A percentile compares a stretch with the other conserved stretches of the same genome.
These are phyloP conservation scores for Ormyrus thymus DNA, from an alignment of 2,888 invertebrate genomes.

Conservation along the genomic window DNA sequence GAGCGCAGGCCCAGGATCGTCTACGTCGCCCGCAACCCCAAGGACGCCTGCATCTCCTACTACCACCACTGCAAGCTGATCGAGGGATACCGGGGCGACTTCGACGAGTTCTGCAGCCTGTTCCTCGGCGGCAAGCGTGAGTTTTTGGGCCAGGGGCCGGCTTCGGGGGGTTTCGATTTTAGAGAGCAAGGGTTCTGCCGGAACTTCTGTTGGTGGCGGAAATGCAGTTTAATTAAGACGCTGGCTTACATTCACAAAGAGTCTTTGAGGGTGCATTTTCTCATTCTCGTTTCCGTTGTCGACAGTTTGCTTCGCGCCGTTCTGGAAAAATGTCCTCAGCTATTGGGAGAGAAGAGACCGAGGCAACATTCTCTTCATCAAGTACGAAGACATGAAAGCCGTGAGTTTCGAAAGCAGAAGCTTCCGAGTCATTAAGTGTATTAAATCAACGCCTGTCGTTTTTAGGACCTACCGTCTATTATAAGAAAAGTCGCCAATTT, in stretches of 20 bases:
- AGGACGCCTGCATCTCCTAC: slow-evolving; percentile 84
- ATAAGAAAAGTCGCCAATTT: slow-evolving; percentile 77
- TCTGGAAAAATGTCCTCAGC: slow-evolving; percentile 65
- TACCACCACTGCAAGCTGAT: slow-evolving; percentile 81
- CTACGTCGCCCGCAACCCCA: slow-evolving; percentile 84
- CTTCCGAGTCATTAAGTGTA: neutral
- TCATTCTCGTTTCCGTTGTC: slow-evolving; percentile 3
- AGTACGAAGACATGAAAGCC: slow-evolving; percentile 68
- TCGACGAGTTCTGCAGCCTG: slow-evolving; percentile 79
- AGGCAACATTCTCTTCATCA: slow-evolving; percentile 64
- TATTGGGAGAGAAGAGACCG: slow-evolving; percentile 63
- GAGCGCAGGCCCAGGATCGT: slow-evolving; percentile 78
- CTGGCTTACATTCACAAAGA: neutral
- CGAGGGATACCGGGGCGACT: slow-evolving; percentile 77
- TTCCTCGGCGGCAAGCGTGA: slow-evolving; percentile 79
- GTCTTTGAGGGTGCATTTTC: neutral
- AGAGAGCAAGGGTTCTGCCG: no score
- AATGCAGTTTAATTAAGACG: no score
- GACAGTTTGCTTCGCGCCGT: slow-evolving; percentile 64
- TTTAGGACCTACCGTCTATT: slow-evolving; percentile 75
- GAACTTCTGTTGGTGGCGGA: neutral
- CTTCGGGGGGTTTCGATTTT: no score
- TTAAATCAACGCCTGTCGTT: neutral
- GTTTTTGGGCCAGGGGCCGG: no score
- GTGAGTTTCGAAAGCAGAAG: slow-evolving; percentile 57